Conservation (phyloP, 1,140 invertebrate species). For the Prorops nasuta region DNA sequence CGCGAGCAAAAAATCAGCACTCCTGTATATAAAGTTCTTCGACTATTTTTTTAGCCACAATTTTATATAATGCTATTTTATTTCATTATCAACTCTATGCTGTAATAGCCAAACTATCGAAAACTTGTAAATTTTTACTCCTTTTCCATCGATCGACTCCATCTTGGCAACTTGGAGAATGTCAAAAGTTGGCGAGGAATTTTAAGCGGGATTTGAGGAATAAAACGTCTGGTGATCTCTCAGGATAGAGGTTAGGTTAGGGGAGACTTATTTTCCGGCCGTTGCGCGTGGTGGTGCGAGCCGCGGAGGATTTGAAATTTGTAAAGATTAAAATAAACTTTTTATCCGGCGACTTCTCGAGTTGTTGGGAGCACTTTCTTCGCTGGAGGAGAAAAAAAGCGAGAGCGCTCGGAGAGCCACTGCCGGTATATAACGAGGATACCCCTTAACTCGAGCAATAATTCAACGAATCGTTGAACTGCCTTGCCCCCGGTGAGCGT, state of each 20-base stretch:
- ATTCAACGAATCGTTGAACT: constrained; percentile 16
- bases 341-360: constrained; percentile 34
- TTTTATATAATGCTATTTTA: too few species aligned
- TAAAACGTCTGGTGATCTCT: constrained; percentile 1
- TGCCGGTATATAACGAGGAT: constrained; percentile 17
- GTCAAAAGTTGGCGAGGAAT: too few species aligned
- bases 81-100: too few species aligned
- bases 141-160: too few species aligned
- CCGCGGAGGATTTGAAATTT: constrained; percentile 41
- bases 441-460: constrained; percentile 7
- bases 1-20: too few species aligned
- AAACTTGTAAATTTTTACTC: too few species aligned
- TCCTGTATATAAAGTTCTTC: too few species aligned
- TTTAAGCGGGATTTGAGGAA: not conserved
- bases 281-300: constrained; percentile 14
- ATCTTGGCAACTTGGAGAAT: too few species aligned
- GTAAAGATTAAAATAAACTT: constrained; percentile 52
- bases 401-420: constrained; percentile 16
- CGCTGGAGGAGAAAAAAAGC: constrained; percentile 7
- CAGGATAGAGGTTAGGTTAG: constrained; percentile 1
- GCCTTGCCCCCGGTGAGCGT: constrained; percentile 7
- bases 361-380: constrained; percentile 8
- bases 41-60: too few species aligned
- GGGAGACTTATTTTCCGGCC: constrained; percentile 22
- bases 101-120: too few species aligned